Evolutionary conservation across 1,140 invertebrate genomes (phyloP).

Genomic region (Eueides isabella): DNA sequence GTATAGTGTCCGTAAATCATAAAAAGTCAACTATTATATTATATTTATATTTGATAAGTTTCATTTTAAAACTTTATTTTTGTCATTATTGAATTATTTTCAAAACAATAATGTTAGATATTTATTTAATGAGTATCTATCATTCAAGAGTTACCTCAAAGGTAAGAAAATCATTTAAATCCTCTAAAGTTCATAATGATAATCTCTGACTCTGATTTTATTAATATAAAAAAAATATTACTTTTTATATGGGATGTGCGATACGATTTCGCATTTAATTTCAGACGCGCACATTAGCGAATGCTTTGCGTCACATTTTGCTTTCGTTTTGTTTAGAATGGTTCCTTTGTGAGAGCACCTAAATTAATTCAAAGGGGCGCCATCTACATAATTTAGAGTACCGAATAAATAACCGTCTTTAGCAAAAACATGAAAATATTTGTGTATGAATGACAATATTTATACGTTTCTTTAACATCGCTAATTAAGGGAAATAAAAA

Average conservation of each 20-base stretch:
- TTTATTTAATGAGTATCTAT: too few relatives aligned
- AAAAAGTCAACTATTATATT: not conserved
- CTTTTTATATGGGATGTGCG: not conserved
- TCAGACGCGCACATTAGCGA: constrained; percentile 53
- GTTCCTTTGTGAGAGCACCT: constrained; percentile 50
- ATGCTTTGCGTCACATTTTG: constrained; percentile 51
- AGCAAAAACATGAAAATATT: constrained; percentile 33
- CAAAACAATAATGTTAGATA: too few relatives aligned
- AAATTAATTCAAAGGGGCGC: constrained; percentile 57
- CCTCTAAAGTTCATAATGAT: too few relatives aligned
- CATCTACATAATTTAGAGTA: constrained; percentile 38
- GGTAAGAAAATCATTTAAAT: too few relatives aligned
- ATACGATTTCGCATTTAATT: constrained; percentile 24
- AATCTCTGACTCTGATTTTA: too few relatives aligned
- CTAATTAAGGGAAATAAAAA: not conserved
- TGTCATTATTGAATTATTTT: too few relatives aligned
- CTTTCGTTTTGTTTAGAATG: constrained; percentile 53
- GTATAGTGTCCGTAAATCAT: not conserved
- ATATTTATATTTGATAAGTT: not conserved
- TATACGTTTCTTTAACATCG: constrained; percentile 13
- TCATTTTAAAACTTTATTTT: not conserved
- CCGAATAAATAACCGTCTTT: constrained; percentile 32
- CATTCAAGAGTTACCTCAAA: too few relatives aligned
- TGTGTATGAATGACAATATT: constrained; percentile 28
- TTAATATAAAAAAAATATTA: too few relatives aligned